These are phyloP conservation scores for Hyles euphorbiae DNA, from an alignment of 1,140 invertebrate genomes.

Conservation along the genomic window DNA sequence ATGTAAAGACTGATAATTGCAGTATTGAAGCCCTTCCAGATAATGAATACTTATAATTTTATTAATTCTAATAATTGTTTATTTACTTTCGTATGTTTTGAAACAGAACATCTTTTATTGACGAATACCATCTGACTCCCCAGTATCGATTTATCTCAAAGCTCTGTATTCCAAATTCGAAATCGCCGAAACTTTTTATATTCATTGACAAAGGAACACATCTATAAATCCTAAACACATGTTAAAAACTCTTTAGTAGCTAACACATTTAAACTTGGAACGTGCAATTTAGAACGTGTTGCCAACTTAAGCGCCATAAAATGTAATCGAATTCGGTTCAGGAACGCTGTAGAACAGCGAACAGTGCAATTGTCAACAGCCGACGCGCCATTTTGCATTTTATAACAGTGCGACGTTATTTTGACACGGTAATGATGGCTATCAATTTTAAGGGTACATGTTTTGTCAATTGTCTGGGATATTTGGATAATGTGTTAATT, in stretches of 20 bases:
- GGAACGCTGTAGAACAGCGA: constrained; percentile 14
- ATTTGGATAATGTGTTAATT: too few species aligned
- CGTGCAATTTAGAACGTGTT: constrained; percentile 27
- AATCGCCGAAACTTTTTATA: too few species aligned
- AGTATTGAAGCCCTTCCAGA: too few species aligned
- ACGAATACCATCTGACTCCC: too few species aligned
- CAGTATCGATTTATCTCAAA: too few species aligned
- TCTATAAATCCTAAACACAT: constrained; percentile 11
- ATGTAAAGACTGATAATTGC: too few species aligned
- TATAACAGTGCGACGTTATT: constrained; percentile 24
- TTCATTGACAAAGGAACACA: constrained; percentile 8
- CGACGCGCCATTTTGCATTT: constrained; percentile 32
- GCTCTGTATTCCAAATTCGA: too few species aligned
- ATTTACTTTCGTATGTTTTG: too few species aligned
- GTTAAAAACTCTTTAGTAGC: constrained; percentile 11
- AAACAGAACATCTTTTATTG: too few species aligned
- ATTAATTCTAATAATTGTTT: too few species aligned
- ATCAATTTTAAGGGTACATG: constrained; percentile 25
- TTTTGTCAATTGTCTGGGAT: too few species aligned
- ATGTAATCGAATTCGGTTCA: constrained; percentile 44
- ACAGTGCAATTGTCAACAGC: constrained; percentile 38
- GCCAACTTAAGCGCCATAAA: constrained; percentile 35
- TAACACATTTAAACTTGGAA: constrained; percentile 27
- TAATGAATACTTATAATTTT: too few species aligned
- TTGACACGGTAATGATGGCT: constrained; percentile 26